Evolutionary conservation across 2,113 vertebrate genomes (phyloP).

Genomic region (Nicator chloris): DNA sequence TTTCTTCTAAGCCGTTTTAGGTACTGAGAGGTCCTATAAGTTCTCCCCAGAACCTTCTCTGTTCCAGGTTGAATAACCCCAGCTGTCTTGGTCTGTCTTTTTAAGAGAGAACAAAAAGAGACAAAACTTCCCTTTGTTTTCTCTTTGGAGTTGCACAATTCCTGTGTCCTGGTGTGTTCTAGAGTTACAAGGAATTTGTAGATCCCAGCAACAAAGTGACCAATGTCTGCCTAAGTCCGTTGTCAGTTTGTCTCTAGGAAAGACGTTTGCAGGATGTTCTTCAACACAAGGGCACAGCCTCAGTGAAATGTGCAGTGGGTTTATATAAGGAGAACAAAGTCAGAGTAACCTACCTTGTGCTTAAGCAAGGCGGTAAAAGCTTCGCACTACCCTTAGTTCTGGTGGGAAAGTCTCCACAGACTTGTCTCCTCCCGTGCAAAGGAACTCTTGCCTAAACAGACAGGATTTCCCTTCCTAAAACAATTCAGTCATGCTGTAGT

Average conservation of each 20-base stretch:
- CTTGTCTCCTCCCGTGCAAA: neutral
- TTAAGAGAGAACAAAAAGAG: neutral
- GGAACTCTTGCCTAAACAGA: neutral
- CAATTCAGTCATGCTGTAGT: neutral
- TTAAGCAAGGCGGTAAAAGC: neutral
- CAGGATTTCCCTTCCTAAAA: neutral
- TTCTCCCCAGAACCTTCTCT: neutral
- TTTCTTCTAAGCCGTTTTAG: neutral
- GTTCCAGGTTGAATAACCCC: neutral
- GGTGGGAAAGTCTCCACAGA: neutral
- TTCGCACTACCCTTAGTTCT: neutral
- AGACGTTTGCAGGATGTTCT: neutral
- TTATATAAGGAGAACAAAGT: neutral
- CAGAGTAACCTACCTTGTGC: neutral
- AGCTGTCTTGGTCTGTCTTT: neutral
- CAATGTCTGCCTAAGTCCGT: fast-evolving
- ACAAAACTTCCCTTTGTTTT: neutral
- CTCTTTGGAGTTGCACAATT: neutral
- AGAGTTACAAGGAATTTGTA: neutral
- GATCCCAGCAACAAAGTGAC: neutral
- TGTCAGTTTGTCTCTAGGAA: neutral
- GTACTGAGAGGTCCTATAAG: neutral
- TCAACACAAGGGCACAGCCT: neutral
- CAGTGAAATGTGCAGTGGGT: neutral
- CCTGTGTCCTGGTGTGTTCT: neutral